These are phyloP conservation scores for Scaptomyza flava DNA, from an alignment of 2,888 invertebrate genomes.

Conservation along the genomic window DNA sequence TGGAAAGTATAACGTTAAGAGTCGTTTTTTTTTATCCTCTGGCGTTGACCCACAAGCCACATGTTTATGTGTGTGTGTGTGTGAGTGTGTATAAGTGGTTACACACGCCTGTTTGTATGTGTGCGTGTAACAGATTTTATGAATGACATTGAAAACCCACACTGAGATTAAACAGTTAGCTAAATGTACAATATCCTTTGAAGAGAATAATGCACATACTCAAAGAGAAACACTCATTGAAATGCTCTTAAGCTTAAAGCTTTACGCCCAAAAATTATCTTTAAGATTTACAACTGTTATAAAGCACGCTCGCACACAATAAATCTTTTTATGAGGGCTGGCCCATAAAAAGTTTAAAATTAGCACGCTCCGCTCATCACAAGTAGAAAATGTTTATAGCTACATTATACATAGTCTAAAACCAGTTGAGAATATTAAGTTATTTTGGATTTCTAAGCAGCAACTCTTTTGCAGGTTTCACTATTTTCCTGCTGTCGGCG, in stretches of 20 bases:
- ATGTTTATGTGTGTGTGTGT: constrained; percentile 4
- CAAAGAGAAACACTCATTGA: constrained; percentile 20
- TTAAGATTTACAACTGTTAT: constrained; percentile 27
- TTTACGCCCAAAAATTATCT: constrained; percentile 12
- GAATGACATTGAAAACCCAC: constrained; percentile 69
- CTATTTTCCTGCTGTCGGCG: constrained; percentile 38
- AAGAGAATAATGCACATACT: constrained; percentile 16
- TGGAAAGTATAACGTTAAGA: constrained; percentile 35
- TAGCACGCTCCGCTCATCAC: constrained; percentile 45
- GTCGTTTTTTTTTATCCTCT: constrained; percentile 53
- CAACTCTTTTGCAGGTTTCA: not conserved
- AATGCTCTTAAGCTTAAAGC: constrained; percentile 21
- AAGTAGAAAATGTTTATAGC: constrained; percentile 2
- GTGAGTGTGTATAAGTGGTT: constrained; percentile 1
- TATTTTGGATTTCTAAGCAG: constrained; percentile 15
- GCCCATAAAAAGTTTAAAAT: constrained; percentile 41
- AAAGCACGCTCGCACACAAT: constrained; percentile 5
- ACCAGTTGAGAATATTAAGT: constrained; percentile 22
- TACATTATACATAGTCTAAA: constrained; percentile 1
- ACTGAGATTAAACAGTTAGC: constrained; percentile 19
- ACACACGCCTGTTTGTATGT: not conserved
- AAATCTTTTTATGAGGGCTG: constrained; percentile 18
- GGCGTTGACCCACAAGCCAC: constrained; percentile 63
- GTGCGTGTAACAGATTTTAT: constrained; percentile 62
- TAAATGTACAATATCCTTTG: constrained; percentile 19